Percentiles rank a stretch among this genome's conserved stretches.
Conservation (phyloP, 2,888 invertebrate species). For the Trissolcus japonicus region DNA sequence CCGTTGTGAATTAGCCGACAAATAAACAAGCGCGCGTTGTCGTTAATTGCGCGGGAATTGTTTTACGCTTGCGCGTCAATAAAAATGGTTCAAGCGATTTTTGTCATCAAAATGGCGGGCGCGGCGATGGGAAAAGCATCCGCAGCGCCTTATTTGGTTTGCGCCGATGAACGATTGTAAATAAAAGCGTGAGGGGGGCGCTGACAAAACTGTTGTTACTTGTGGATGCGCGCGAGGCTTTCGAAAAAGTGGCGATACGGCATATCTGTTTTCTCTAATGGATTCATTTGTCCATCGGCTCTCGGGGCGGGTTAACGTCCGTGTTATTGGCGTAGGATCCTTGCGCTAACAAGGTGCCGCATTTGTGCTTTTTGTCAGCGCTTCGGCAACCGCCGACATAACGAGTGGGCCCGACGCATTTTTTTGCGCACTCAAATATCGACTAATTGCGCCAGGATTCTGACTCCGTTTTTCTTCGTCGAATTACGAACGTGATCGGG, state of each 20-base stretch:
- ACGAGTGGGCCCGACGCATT: slow-evolving; percentile 68
- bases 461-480: slow-evolving; percentile 67
- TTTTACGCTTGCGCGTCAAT: slow-evolving; percentile 30
- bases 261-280: slow-evolving; percentile 54
- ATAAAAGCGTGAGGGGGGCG: slow-evolving; percentile 43
- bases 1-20: slow-evolving; percentile 46
- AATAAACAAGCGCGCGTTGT: slow-evolving; percentile 35
- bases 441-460: slow-evolving; percentile 76
- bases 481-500: slow-evolving; percentile 60
- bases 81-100: slow-evolving; percentile 38
- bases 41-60: slow-evolving; percentile 33
- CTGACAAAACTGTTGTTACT: slow-evolving; percentile 56
- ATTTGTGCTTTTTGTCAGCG: slow-evolving; percentile 68
- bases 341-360: slow-evolving; percentile 76
- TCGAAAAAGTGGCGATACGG: slow-evolving; percentile 55
- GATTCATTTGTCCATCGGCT: slow-evolving; percentile 53
- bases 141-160: slow-evolving; percentile 45
- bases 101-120: too few relatives aligned
- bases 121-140: slow-evolving; percentile 21
- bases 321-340: slow-evolving; percentile 73
- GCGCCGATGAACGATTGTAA: slow-evolving; percentile 43
- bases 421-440: slow-evolving; percentile 76
- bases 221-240: slow-evolving; percentile 35
- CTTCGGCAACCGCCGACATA: slow-evolving; percentile 67
- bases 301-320: slow-evolving; percentile 70